Base-by-base conservation (phyloP, 1,140 invertebrate species). In the Xylocopa sonorina region DNA sequence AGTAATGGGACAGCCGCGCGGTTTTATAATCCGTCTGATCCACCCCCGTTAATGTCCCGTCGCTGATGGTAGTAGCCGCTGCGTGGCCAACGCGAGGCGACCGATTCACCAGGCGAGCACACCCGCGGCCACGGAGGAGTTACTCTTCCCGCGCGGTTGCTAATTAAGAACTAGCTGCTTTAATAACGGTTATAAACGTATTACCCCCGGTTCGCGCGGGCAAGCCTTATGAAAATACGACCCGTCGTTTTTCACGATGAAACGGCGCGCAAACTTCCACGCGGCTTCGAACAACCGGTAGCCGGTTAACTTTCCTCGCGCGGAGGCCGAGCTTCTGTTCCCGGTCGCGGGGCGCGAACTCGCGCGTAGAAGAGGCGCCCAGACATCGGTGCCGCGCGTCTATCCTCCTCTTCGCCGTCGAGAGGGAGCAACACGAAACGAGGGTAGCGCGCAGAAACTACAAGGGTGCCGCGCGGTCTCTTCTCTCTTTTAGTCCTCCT, bases 121-220 rank as follows among this genome's bases (percentile, higher is more conserved):
- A 32, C n/a, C 14, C 38, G 32, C 24, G 16, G 27, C 5, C 7
- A n/a, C 29, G 53, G 10, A n/a, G 18, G 50, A 77, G 21, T 50
- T 50, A 16, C 53, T 50, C 43, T 48, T 9, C 16, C 50, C 16
- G 18, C 16, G 18, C 5, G 34, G 32, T 10, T 14, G 6, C 51
- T 76, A 77, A 77, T 50, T 69, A 69, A 77, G 43, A 69, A 69
- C n/a, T 60, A 60, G 51, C 10, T 57, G 50, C 27, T 77, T 48
- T 68, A 77, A 68, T 77, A 68, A 77, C 66, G 43, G 4, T 68
- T 46, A 77, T 69, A 69, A 60, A 60, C 50, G 75, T 60, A 69
- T 69, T n/a, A 41, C 53, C n/a, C n/a, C n/a, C 18, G 24, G 16
- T 5, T 9, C 14, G 29, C 27, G 29, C 51, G 27, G 14, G 27